Conservation (phyloP, 2,888 invertebrate genomes). For the Aplocera efformata region DNA sequence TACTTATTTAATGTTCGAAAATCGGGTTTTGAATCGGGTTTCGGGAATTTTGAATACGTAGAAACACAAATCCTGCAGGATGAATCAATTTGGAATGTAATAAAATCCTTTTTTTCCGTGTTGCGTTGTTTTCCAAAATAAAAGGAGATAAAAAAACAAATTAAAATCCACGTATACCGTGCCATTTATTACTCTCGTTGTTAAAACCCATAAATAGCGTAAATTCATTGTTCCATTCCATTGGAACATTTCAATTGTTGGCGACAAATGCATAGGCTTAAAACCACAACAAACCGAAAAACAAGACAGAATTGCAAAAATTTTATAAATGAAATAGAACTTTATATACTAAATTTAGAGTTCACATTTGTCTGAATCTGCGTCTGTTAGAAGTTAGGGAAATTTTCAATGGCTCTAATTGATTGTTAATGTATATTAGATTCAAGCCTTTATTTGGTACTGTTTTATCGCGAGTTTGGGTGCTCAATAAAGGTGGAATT, state of each 20-base stretch:
- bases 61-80: too few relatives aligned
- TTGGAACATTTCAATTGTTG: conserved; percentile 2
- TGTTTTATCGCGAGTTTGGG: conserved; percentile 18
- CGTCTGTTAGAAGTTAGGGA: conserved; percentile 21
- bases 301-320: conserved; percentile 5
- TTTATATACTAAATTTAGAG: conserved; percentile 3
- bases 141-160: too few relatives aligned
- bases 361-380: conserved; percentile 9
- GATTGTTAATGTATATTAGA: conserved; percentile 54
- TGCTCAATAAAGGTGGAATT: conserved; percentile 4
- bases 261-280: conserved; percentile 6
- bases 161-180: too few relatives aligned
- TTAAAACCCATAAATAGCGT: conserved; percentile 7
- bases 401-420: conserved; percentile 44
- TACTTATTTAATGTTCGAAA: too few relatives aligned
- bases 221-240: conserved; percentile 9
- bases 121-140: too few relatives aligned
- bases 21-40: too few relatives aligned
- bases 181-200: not conserved
- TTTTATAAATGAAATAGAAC: conserved; percentile 13
- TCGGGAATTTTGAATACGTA: too few relatives aligned
- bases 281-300: conserved; percentile 11
- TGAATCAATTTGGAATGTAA: too few relatives aligned
- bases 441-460: conserved; percentile 26
- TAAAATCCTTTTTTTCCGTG: too few relatives aligned